Evolutionary conservation across 2,113 vertebrate species (phyloP).

Genomic region (Origma solitaria): DNA sequence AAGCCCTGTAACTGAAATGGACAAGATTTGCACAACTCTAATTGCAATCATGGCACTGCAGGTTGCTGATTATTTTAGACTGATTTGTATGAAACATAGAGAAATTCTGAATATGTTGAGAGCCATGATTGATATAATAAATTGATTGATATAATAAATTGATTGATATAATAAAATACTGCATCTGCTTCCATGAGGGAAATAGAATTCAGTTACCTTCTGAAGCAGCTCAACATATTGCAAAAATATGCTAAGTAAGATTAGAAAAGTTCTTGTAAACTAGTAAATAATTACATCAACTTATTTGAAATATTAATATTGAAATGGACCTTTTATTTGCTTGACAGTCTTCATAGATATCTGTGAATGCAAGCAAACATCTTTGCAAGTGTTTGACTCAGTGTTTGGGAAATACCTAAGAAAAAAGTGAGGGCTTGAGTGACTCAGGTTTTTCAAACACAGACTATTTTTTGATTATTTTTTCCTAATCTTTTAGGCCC

Average conservation of each 20-base stretch:
- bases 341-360: neutral
- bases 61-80: constrained; percentile 52
- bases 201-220: neutral
- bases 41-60: constrained; percentile 34
- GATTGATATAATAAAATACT: constrained; percentile 31
- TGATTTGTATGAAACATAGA: constrained; percentile 41
- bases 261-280: neutral
- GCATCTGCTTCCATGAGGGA: constrained; percentile 1
- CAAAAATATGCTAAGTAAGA: neutral
- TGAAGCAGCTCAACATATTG: neutral
- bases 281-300: neutral
- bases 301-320: neutral
- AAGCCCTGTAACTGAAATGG: neutral
- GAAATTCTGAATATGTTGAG: constrained; percentile 15
- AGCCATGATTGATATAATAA: constrained; percentile 20
- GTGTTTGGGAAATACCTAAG: neutral
- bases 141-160: constrained; percentile 46
- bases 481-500: neutral
- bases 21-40: constrained; percentile 44
- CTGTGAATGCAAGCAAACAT: neutral
- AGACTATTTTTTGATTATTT: neutral
- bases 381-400: neutral
- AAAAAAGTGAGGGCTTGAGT: neutral
- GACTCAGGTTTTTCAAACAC: neutral
- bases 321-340: neutral